Evolutionary conservation across 2,113 vertebrate species (phyloP), one percentile per base, ranked within the genome.

Genomic region (Callorhinus ursinus): DNA sequence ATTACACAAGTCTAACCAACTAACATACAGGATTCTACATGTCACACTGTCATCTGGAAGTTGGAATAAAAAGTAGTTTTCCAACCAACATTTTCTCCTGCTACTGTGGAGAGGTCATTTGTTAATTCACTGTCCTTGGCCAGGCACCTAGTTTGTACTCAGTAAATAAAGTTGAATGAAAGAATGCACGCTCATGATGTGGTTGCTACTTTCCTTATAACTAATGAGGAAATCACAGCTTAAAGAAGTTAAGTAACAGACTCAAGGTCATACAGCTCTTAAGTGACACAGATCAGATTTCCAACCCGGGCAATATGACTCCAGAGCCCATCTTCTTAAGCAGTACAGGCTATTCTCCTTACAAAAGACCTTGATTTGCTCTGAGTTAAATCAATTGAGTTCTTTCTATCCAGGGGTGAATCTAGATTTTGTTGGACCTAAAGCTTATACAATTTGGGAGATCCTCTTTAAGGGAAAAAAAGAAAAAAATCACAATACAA

Each of bases 301-400:
- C 79, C 42, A 55, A 31, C 10, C 11, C 28, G 8, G 13, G 21
- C 11, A 19, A 0, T 24, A 19, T 39, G 42, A 24, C 63, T 46
- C 9, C 15, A 39, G 16, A 79, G 21, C 26, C 33, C 19, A 49
- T 87, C 33, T 82, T 82, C 59, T 57, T 22, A 81, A 57, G 72
- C 15, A 31, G 19, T 81, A 19, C 3, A 33, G 28, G 9, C 2
- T 55, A 2, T 59, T 2, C 3, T 59, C 49, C 31, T 36, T 83
- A n/a, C n/a, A 77, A 88, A 96, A 87, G 15, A 83, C 21, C 18
- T 84, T 88, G 53, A 16, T 59, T 88, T 87, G 93, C 36, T 88
- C 81, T 39, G 7, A 77, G 22, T 79, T 51, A 74, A 80, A 69
- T 19, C 24, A 93, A 11, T 4, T 85, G 9, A 33, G 19, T 39